Percentiles rank a stretch among this genome's conserved stretches.
Evolutionary conservation across 1,140 invertebrate species (phyloP).

Genomic region (Wasmannia auropunctata): DNA sequence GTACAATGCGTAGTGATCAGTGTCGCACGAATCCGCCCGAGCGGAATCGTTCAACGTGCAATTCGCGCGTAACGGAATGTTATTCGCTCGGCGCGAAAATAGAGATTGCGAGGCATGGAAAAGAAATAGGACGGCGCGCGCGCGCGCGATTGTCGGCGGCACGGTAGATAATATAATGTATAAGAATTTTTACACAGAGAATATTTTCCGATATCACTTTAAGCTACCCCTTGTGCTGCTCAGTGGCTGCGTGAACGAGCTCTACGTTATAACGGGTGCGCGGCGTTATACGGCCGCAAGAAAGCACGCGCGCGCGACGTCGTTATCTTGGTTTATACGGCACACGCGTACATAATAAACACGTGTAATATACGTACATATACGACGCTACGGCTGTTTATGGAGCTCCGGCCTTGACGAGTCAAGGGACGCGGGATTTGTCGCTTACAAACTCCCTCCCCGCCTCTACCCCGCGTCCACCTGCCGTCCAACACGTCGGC

Average conservation of each 20-base stretch:
- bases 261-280: constrained; percentile 56
- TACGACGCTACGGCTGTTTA: constrained; percentile 39
- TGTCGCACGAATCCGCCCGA: not conserved
- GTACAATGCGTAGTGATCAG: not conserved
- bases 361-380: constrained; percentile 51
- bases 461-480: not conserved
- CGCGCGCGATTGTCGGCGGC: not conserved
- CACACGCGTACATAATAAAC: constrained; percentile 57
- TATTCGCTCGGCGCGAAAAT: constrained; percentile 36
- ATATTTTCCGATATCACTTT: constrained; percentile 58
- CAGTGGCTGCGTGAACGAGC: constrained; percentile 55
- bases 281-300: constrained; percentile 42
- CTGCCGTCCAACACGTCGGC: constrained; percentile 2
- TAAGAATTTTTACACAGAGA: constrained; percentile 51
- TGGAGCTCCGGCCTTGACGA: constrained; percentile 60
- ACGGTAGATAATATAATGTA: constrained; percentile 25
- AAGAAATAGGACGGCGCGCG: constrained; percentile 43
- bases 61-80: constrained; percentile 34
- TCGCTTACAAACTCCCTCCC: constrained; percentile 14
- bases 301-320: constrained; percentile 48
- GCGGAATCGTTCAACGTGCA: not conserved
- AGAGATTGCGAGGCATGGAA: constrained; percentile 36
- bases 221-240: constrained; percentile 49
- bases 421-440: constrained; percentile 61
- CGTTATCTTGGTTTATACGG: constrained; percentile 57